Conservation (phyloP, 53 echinoderm and acorn worm genomes). For the Luidia sarsii region DNA sequence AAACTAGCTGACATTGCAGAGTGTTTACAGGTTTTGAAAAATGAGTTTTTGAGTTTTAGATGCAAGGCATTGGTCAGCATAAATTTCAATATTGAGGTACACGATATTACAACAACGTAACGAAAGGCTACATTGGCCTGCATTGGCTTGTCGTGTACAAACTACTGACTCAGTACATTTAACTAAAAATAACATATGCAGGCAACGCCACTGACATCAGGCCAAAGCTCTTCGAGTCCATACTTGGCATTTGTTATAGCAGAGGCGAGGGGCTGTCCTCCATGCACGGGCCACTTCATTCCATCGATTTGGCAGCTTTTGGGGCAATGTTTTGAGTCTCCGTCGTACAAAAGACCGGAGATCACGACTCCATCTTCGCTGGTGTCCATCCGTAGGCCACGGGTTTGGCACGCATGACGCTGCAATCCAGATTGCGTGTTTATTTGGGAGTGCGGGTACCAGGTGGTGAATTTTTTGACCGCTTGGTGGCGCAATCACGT, state of each 20-base stretch:
- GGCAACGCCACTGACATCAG: no score
- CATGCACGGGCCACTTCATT: background rate
- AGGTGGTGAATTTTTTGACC: background rate
- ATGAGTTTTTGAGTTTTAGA: no score
- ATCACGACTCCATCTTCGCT: background rate
- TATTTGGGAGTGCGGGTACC: background rate
- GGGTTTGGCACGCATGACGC: no score
- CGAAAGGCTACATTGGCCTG: no score
- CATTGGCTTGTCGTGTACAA: no score
- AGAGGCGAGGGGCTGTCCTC: background rate
- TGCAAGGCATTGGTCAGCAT: no score
- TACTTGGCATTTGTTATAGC: background rate
- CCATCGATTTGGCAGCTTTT: conserved; percentile 9
- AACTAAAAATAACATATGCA: no score
- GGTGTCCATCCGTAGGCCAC: background rate
- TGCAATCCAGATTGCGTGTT: background rate
- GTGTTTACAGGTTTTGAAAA: no score
- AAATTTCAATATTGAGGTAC: no score
- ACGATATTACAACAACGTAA: no score
- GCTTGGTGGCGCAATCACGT: conserved; percentile 21
- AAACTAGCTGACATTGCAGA: no score
- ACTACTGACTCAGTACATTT: no score
- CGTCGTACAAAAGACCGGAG: conserved; percentile 14
- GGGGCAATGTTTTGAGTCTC: background rate
- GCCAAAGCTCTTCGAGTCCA: background rate